Evolutionary conservation across 2,888 invertebrate genomes (phyloP), one percentile per base, ranked within the genome.

Genomic region (Rugalucina vietnamica): DNA sequence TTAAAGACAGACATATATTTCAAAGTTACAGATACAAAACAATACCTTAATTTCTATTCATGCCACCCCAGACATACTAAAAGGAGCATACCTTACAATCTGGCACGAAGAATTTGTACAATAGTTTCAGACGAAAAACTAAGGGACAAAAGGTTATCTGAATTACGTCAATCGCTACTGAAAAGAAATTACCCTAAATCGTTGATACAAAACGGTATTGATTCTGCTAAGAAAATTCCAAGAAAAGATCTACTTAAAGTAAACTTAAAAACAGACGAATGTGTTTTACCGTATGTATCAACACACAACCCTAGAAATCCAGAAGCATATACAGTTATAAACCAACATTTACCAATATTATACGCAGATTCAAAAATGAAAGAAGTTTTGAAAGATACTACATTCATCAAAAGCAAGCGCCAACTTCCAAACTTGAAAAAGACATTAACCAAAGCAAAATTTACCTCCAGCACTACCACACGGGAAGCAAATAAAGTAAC

Each of bases 331-430:
- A 5, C 54, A n/a, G 24, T 54, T 14, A 21, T 54, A 5, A 54
- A 54, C 4, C n/a, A 54, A n/a, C 54, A 54, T 54, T 54, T 54
- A 54, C 54, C 54, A 10, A 18, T 54, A 5, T 21, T 54, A 4
- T 54, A 54, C 24, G 54, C 54, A 54, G 54, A 54, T n/a, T 54
- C 54, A 54, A 54, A 54, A 54, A 54, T 54, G 54, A 54, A 54
- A 54, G 54, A 54, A 10, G 54, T 54, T 21, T 12, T 54, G 24
- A 54, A 54, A 54, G 4, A 5, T 54, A 54, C 54, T 5, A 54
- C 54, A 24, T 54, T 54, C 54, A 54, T 54, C 14, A 54, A 54
- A 54, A 54, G 54, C 54, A 54, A 54, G 24, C 54, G 54, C 24
- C 54, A 54, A n/a, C 54, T n/a, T 54, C 54, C 10, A 21, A 54